Conservation (phyloP, 1,140 invertebrate genomes). For the Zaprionus inermis region DNA sequence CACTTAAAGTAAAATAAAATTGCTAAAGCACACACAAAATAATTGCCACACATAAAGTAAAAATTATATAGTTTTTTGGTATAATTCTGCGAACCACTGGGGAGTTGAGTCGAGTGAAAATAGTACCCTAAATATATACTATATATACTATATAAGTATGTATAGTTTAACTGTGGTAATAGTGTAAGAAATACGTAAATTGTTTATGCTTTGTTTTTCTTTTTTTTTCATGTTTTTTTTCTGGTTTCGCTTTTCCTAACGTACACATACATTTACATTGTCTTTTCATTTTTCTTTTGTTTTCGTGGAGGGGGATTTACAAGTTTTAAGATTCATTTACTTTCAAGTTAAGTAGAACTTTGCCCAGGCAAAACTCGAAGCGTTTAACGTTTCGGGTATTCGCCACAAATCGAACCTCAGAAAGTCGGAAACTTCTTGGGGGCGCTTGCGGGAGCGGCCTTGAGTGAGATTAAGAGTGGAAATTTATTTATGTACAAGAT, state of each 20-base stretch:
- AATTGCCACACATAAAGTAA: constrained; percentile 81
- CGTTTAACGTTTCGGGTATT: too few species aligned
- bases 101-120: constrained; percentile 59
- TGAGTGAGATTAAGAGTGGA: constrained; percentile 43
- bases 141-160: constrained; percentile 32
- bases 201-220: constrained; percentile 40
- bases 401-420: constrained; percentile 12
- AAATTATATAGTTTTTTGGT: constrained; percentile 78
- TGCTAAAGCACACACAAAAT: constrained; percentile 74
- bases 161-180: constrained; percentile 50
- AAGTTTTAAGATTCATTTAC: constrained; percentile 39
- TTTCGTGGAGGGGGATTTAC: constrained; percentile 17
- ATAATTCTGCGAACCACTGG: constrained; percentile 83
- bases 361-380: constrained; percentile 37
- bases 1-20: constrained; percentile 81
- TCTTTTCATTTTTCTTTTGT: constrained; percentile 48
- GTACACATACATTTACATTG: constrained; percentile 63
- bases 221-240: neutral
- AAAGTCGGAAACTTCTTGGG: neutral
- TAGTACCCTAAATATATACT: constrained; percentile 17
- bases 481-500: constrained; percentile 74
- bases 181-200: constrained; percentile 71
- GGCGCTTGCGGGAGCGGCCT: constrained; percentile 36
- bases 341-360: constrained; percentile 81
- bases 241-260: constrained; percentile 40